These are phyloP conservation scores for Sminthurinus aureus DNA, from an alignment of 2,888 invertebrate species.

Conservation along the genomic window DNA sequence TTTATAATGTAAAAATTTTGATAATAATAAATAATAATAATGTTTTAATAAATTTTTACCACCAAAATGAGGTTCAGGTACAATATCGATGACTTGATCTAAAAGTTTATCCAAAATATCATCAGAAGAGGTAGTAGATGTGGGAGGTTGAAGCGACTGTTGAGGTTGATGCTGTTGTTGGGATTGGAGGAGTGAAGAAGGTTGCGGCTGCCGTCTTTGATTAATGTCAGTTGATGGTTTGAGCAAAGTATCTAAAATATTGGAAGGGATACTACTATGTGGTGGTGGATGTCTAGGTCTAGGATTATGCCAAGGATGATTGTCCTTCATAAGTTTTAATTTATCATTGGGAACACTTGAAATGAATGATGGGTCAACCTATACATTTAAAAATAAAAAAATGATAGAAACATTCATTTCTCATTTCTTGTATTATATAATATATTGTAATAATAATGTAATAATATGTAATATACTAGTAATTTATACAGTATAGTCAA, in stretches of 20 bases:
- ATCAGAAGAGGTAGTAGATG: conserved; percentile 50
- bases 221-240: conserved; percentile 28
- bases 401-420: background rate
- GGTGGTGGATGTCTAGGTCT: conserved; percentile 16
- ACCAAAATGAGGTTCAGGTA: conserved; percentile 68
- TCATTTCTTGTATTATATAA: background rate
- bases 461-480: too few species aligned
- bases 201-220: conserved; percentile 32
- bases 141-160: conserved; percentile 38
- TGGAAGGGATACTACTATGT: conserved; percentile 8
- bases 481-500: too few species aligned
- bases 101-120: conserved; percentile 79
- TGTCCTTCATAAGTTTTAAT: conserved; percentile 37
- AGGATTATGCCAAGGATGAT: conserved; percentile 25
- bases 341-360: conserved; percentile 38
- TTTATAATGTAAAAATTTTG: too few species aligned
- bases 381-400: background rate
- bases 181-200: conserved; percentile 26
- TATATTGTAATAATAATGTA: too few species aligned
- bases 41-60: background rate
- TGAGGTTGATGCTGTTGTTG: conserved; percentile 34
- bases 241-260: conserved; percentile 37
- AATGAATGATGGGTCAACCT: conserved; percentile 26
- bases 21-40: too few species aligned
- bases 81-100: conserved; percentile 80